A percentile compares a stretch with the other conserved stretches of the same genome.
Conservation (phyloP, 2,888 invertebrate genomes). For the Pemphredon lugubris region DNA sequence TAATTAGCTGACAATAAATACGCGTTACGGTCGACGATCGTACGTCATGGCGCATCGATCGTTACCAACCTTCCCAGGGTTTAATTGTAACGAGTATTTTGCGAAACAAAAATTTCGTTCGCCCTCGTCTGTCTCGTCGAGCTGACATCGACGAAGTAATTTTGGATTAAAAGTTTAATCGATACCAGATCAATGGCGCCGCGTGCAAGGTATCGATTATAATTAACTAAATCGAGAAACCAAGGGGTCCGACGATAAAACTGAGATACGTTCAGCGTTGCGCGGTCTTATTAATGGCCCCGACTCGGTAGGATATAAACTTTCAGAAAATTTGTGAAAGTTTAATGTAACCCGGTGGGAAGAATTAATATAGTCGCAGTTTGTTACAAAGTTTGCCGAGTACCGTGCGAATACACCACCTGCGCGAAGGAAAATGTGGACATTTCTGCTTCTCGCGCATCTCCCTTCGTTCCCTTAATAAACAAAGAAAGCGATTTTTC, state of each 20-base stretch:
- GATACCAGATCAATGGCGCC: no score
- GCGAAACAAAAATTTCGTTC: no score
- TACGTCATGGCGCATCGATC: constrained; percentile 45
- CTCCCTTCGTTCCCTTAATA: constrained; percentile 9
- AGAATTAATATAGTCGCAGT: constrained; percentile 40
- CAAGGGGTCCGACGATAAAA: no score
- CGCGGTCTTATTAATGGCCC: neutral
- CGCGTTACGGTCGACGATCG: constrained; percentile 54
- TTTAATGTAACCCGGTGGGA: constrained; percentile 44
- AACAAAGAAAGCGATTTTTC: neutral
- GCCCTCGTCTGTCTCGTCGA: no score
- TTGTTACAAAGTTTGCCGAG: constrained; percentile 32
- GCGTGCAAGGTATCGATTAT: no score
- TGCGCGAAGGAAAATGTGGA: constrained; percentile 35
- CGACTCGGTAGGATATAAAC: constrained; percentile 30
- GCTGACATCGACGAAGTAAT: no score
- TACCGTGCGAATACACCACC: constrained; percentile 45
- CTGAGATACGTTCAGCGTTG: no score
- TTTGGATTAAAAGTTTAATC: no score
- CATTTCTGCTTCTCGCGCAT: constrained; percentile 28
- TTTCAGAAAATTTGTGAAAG: constrained; percentile 39
- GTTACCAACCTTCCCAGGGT: no score
- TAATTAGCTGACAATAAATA: constrained; percentile 69
- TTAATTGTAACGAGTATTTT: no score
- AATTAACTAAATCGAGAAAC: no score